A percentile compares a stretch with the other conserved stretches of the same genome.
These are phyloP conservation scores for Micromussa lordhowensis DNA, from an alignment of 92 coral and sea anemone genomes.

Conservation along the genomic window DNA sequence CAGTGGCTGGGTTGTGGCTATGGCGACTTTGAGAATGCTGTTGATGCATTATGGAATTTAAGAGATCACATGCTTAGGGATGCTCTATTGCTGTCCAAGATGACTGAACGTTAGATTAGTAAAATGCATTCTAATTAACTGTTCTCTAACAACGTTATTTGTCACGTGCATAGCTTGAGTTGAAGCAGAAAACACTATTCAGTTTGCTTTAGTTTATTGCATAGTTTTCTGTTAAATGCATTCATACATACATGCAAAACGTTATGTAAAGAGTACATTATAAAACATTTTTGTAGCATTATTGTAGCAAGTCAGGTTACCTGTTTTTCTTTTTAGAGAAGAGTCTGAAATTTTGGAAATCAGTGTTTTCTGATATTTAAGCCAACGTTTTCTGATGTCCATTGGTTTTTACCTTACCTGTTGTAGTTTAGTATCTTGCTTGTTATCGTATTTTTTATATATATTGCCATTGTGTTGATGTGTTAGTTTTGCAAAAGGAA, in stretches of 20 bases:
- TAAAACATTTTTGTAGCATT: neutral
- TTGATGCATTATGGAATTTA: constrained; percentile 97
- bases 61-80: constrained; percentile 98
- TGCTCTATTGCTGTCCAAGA: constrained; percentile 81
- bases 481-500: neutral
- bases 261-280: neutral
- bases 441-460: no score
- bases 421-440: no score
- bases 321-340: no score
- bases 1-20: constrained; percentile 98
- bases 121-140: neutral
- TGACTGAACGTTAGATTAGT: constrained; percentile 18
- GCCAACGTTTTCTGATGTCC: no score
- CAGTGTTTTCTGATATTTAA: no score
- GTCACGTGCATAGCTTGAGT: neutral
- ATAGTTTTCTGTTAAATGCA: neutral
- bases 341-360: no score
- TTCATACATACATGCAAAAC: neutral
- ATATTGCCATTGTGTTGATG: neutral
- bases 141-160: neutral
- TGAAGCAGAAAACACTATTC: neutral
- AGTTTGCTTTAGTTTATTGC: neutral
- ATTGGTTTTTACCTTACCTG: no score
- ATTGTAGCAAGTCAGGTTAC: neutral
- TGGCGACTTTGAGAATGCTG: constrained; percentile 93